These are phyloP conservation scores for Sebastes minor DNA, from an alignment of 2,797 vertebrate species.

Conservation along the genomic window DNA sequence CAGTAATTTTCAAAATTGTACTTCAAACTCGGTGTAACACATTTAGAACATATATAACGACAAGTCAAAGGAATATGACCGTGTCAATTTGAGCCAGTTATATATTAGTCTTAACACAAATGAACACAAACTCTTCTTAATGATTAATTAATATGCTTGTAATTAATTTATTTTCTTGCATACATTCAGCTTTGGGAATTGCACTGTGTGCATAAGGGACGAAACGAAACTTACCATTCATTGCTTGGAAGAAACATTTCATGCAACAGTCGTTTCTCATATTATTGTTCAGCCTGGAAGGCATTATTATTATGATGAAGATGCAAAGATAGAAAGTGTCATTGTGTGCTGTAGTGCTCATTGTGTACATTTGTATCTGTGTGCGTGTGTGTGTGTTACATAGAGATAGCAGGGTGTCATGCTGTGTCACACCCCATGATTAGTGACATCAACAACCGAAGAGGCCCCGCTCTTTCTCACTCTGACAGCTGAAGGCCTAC, in stretches of 20 bases:
- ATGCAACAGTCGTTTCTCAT: conserved; percentile 36
- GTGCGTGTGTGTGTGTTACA: conserved; percentile 16
- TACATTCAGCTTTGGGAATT: neutral
- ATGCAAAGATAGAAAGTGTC: conserved; percentile 55
- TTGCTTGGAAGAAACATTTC: conserved; percentile 31
- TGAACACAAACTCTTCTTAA: neutral
- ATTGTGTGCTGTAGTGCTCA: neutral
- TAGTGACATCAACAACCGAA: conserved; percentile 63
- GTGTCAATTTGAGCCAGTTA: neutral
- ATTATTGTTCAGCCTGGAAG: conserved; percentile 39
- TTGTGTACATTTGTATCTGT: neutral
- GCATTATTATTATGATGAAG: conserved; percentile 41
- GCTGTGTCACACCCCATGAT: conserved; percentile 70
- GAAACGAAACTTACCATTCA: conserved; percentile 22
- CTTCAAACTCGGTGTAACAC: neutral
- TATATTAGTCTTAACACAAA: neutral
- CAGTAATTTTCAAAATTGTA: neutral
- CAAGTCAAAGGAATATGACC: neutral
- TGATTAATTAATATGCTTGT: neutral
- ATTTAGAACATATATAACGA: neutral
- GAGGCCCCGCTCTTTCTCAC: conserved; percentile 45
- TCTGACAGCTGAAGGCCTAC: conserved; percentile 46
- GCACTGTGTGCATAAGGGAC: neutral
- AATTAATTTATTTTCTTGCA: neutral
- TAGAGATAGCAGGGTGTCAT: conserved; percentile 64